These are phyloP conservation scores for Stomatorhinus walkeri DNA, from an alignment of 2,797 vertebrate species.

Conservation along the genomic window DNA sequence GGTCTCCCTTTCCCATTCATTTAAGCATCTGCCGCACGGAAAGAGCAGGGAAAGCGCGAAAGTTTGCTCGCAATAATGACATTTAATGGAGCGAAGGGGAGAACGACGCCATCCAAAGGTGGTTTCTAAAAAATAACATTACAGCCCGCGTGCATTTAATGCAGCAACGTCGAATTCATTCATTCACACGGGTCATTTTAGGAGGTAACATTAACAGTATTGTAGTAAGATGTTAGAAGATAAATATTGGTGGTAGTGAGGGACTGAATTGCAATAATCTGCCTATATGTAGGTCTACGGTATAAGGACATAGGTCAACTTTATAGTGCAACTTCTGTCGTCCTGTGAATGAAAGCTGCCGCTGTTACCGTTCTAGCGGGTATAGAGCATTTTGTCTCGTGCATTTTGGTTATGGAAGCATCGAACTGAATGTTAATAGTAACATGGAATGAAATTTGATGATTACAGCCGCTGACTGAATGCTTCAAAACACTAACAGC, in stretches of 20 bases:
- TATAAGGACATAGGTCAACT: not conserved
- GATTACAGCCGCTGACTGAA: not conserved
- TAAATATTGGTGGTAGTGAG: not conserved
- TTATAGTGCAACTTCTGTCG: not conserved
- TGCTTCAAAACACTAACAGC: not conserved
- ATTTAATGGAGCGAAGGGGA: not conserved
- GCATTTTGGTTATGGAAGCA: not conserved
- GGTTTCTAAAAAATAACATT: not conserved
- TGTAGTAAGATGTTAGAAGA: not conserved
- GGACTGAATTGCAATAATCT: not conserved
- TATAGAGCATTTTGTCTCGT: not conserved
- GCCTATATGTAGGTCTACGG: not conserved
- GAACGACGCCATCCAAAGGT: not conserved
- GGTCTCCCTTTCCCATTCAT: not conserved
- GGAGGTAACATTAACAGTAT: not conserved
- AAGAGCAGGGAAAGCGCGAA: not conserved
- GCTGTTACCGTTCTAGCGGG: not conserved
- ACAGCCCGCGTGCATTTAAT: not conserved
- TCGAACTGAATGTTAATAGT: not conserved
- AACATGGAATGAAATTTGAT: not conserved
- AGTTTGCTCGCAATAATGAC: not conserved
- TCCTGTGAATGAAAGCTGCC: not conserved
- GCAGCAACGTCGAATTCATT: not conserved
- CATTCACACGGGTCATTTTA: not conserved
- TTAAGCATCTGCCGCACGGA: not conserved